These are phyloP conservation scores for Ptilodon capucinus DNA, from an alignment of 2,888 invertebrate genomes.

Conservation along the genomic window DNA sequence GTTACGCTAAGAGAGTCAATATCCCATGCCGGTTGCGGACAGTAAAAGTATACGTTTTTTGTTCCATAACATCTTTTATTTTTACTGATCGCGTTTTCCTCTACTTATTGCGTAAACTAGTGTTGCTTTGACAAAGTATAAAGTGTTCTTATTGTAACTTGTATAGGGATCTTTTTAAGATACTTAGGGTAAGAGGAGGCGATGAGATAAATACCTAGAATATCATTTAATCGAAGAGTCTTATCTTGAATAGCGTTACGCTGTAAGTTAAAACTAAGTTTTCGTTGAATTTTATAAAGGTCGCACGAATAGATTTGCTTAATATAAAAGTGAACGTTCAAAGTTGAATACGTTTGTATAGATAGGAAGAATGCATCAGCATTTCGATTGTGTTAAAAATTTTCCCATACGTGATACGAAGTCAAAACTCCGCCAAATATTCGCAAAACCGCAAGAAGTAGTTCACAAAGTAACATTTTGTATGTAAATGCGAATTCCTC, in stretches of 20 bases:
- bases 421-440: background rate
- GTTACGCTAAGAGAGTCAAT: slow-evolving; percentile 57
- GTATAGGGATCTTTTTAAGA: background rate
- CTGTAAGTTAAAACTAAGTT: no score
- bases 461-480: slow-evolving; percentile 3
- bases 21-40: slow-evolving; percentile 56
- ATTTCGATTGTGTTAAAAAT: background rate
- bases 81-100: slow-evolving; percentile 35
- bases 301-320: no score
- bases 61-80: slow-evolving; percentile 49
- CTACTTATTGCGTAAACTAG: slow-evolving; percentile 22
- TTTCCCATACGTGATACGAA: background rate
- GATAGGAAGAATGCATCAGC: background rate
- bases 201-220: no score
- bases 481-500: slow-evolving; percentile 27
- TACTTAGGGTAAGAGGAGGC: no score
- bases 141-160: background rate
- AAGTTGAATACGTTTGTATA: no score
- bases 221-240: no score
- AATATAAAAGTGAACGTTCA: no score
- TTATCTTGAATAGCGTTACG: no score
- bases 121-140: background rate
- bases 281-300: no score
- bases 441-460: background rate
- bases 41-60: slow-evolving; percentile 63